Percentiles rank a stretch among this genome's conserved stretches.
Conservation (phyloP, 2,888 invertebrate species). For the Calameuta pallipes region DNA sequence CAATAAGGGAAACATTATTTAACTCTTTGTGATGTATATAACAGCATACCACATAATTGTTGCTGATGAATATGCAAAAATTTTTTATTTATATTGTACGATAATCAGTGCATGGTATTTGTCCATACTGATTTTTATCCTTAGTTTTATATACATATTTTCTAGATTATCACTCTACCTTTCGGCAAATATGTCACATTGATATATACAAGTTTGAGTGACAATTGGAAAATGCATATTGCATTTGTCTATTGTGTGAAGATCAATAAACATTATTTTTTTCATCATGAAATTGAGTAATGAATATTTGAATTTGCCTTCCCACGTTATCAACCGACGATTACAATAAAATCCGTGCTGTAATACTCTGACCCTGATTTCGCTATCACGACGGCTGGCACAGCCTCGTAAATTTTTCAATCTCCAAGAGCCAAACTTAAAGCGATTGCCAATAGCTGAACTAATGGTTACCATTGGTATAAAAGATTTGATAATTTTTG, state of each 20-base stretch:
- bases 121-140: not conserved
- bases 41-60: not conserved
- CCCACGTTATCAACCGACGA: not conserved
- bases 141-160: not conserved
- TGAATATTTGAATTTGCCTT: not conserved
- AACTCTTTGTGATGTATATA: not conserved
- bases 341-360: not conserved
- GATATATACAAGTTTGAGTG: not conserved
- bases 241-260: not conserved
- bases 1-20: not conserved
- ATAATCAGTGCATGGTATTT: not conserved
- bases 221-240: not conserved
- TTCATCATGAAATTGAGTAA: not conserved
- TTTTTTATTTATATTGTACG: not conserved
- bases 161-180: not conserved
- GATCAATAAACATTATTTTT: not conserved
- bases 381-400: not conserved
- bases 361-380: not conserved
- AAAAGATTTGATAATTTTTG: not conserved
- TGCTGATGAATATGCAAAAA: not conserved
- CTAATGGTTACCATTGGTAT: not conserved
- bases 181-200: not conserved
- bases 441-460: not conserved
- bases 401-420: not conserved
- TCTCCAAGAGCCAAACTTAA: not conserved